Evolutionary conservation across 2,113 vertebrate species (phyloP).

Genomic region (Cyprinus carpio): DNA sequence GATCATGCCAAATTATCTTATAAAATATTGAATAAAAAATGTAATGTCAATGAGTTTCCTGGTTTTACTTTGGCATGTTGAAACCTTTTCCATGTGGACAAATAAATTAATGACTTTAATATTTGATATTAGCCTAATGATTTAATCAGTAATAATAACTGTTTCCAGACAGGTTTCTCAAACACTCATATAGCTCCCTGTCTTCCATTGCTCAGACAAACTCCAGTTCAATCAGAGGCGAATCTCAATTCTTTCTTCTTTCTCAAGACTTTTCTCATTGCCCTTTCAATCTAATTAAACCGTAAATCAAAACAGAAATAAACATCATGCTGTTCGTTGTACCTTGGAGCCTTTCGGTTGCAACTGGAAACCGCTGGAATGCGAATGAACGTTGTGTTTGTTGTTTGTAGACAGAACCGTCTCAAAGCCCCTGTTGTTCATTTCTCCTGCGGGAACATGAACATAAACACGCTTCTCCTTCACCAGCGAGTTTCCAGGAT

Average conservation of each 20-base stretch:
- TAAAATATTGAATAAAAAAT: neutral
- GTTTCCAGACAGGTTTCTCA: neutral
- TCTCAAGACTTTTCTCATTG: neutral
- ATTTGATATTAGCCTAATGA: neutral
- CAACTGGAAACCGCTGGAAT: slow-evolving; percentile 36
- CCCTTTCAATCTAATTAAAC: neutral
- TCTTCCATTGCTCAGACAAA: neutral
- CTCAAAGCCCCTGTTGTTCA: slow-evolving; percentile 49
- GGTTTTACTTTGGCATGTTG: neutral
- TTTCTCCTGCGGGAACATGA: slow-evolving; percentile 40
- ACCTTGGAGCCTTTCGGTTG: slow-evolving; percentile 49
- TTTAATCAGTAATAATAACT: neutral
- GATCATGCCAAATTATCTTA: neutral
- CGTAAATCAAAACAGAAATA: neutral
- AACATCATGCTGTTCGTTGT: slow-evolving; percentile 43
- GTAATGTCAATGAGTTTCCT: neutral
- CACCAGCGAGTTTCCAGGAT: neutral
- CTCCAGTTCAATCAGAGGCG: neutral
- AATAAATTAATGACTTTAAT: neutral
- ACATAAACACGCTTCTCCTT: slow-evolving; percentile 34
- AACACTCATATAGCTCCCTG: neutral
- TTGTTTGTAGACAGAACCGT: slow-evolving; percentile 61
- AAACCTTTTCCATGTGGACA: neutral
- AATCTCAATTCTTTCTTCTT: neutral
- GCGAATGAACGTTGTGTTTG: slow-evolving; percentile 47